Conservation (phyloP, 2,113 vertebrate species). For the Setophaga petechia region DNA sequence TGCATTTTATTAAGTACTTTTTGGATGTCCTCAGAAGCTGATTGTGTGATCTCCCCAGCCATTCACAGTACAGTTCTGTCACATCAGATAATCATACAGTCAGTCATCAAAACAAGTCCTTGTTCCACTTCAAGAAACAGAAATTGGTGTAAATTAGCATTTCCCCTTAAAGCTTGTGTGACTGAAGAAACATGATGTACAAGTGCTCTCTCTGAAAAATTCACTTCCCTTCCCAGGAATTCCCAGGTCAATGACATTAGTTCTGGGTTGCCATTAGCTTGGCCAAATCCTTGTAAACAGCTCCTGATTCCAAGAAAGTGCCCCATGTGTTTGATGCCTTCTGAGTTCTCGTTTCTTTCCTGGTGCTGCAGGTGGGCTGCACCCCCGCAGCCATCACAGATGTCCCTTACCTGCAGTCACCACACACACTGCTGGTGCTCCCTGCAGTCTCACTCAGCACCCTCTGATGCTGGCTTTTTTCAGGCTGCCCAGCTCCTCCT, state of each 20-base stretch:
- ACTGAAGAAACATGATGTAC: background rate
- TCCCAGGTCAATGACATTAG: background rate
- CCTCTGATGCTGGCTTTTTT: background rate
- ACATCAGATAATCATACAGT: background rate
- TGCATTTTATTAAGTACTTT: background rate
- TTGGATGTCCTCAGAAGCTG: background rate
- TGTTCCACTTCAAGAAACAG: background rate
- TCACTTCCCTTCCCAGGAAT: background rate
- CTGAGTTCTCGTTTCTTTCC: background rate
- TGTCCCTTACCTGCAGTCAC: background rate
- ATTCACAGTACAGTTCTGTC: background rate
- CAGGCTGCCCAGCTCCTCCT: background rate
- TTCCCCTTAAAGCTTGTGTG: background rate
- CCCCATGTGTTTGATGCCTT: rapidly evolving
- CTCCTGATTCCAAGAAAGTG: background rate
- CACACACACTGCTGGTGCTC: rapidly evolving
- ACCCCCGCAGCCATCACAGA: background rate
- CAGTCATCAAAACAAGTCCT: background rate
- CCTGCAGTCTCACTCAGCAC: background rate
- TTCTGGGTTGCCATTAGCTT: background rate
- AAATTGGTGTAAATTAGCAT: background rate
- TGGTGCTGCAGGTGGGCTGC: background rate
- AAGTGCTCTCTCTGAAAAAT: background rate
- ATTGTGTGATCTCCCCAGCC: too few relatives aligned
- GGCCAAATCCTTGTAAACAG: background rate